Evolutionary conservation across 2,113 vertebrate genomes (phyloP).

Genomic region (Mirounga angustirostris): DNA sequence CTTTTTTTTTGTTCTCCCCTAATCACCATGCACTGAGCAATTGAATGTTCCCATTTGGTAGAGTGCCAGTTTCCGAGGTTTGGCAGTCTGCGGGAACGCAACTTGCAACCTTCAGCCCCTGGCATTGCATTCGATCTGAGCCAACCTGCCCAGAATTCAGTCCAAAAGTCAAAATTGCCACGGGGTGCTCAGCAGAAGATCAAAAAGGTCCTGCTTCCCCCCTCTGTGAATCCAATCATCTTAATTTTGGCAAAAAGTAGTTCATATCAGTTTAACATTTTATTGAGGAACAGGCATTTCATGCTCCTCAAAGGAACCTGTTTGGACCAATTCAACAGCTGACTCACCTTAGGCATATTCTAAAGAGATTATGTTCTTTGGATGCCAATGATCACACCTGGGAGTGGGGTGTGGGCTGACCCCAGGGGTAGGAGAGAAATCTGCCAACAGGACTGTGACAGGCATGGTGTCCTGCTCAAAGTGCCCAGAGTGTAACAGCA

Average conservation of each 20-base stretch:
- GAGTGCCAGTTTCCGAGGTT: not conserved
- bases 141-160: not conserved
- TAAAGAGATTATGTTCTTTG: not conserved
- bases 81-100: not conserved
- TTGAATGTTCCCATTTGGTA: not conserved
- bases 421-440: not conserved
- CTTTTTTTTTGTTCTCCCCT: not conserved
- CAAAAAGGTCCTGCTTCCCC: constrained; percentile 44
- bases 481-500: not conserved
- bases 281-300: constrained; percentile 9
- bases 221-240: not conserved
- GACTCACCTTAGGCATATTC: not conserved
- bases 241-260: constrained; percentile 35
- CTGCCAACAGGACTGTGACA: not conserved
- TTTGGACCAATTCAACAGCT: not conserved
- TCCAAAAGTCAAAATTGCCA: constrained; percentile 43
- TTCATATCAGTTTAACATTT: constrained; percentile 42
- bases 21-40: not conserved
- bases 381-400: not conserved
- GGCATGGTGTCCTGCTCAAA: not conserved
- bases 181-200: not conserved
- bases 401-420: not conserved
- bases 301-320: constrained; percentile 23
- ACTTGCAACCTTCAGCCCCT: not conserved
- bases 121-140: not conserved